These are phyloP conservation scores for Oasisia sp. DNA, from an alignment of 2,888 invertebrate genomes.

Conservation along the genomic window DNA sequence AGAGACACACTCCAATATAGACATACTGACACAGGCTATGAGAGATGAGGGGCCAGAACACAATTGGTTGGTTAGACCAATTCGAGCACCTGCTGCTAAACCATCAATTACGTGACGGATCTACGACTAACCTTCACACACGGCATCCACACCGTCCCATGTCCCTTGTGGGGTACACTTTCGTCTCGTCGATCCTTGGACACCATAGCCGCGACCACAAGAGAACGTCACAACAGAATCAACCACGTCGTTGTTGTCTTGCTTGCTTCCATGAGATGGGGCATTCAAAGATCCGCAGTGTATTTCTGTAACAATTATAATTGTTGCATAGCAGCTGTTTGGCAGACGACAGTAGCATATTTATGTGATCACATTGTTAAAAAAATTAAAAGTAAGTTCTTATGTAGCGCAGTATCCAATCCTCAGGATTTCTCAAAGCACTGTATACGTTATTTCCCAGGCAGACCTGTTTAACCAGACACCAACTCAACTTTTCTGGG, in stretches of 20 bases:
- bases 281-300: neutral
- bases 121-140: neutral
- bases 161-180: neutral
- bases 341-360: no score
- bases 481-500: no score
- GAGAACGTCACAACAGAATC: neutral
- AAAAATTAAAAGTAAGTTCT: no score
- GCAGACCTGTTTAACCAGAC: no score
- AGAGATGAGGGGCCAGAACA: no score
- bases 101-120: neutral
- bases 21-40: no score
- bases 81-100: neutral
- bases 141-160: neutral
- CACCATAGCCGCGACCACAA: neutral
- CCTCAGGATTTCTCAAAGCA: no score
- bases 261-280: neutral
- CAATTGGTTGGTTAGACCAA: neutral
- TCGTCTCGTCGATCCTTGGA: neutral
- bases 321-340: no score
- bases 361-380: no score
- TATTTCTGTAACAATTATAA: neutral
- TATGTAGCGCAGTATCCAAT: no score
- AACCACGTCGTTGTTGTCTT: neutral
- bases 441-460: no score
- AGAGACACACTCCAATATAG: no score